Evolutionary conservation across 2,888 invertebrate species (phyloP), one percentile per base, ranked within the genome.

Genomic region (Cryptus armator): DNA sequence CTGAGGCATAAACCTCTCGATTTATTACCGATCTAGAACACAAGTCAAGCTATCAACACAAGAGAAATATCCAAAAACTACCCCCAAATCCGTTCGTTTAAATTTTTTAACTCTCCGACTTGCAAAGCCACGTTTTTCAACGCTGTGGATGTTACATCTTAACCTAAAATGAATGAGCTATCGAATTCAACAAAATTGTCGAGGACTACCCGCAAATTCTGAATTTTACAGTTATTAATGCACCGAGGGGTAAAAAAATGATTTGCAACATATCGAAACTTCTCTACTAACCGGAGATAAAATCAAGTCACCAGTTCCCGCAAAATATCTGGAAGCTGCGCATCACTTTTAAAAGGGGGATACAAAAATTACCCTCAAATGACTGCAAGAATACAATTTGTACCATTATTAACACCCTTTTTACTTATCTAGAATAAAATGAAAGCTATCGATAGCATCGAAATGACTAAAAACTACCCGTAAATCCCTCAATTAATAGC

Each of bases 401-500:
- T 7, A 37, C 1, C 37, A 9, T 37, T 37, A 7, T 37, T 37
- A 37, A 37, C 37, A 37, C 37, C 37, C 37, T 48, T 12, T 48
- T 48, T 48, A 12, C 9, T 48, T 14, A 48, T 7, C 12, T 0
- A 9, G 5, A 1, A 5, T 37, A 0, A 7, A 37, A 37, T 37
- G 37, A 37, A 9, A 37, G 37, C 37, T 37, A 7, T 37, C 37
- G 5, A 37, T 37, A 37, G 9, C 9, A 9, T 16, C 3, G 16
- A 19, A 19, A 56, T 43, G 6, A 19, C 5, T 46, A 62, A 62
- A 74, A 62, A 48, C 62, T 32, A 74, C 29, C 29, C 46, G 4
- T 9, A 24, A 74, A 32, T 48, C 46, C 62, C 9, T 7, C 62
- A 46, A 46, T 74, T 32, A 5, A 32, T 9, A 37, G 48, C 37